Percentiles rank a stretch among this genome's conserved stretches.
These are phyloP conservation scores for Esox masquinongy DNA, from an alignment of 2,797 vertebrate genomes.

Conservation along the genomic window DNA sequence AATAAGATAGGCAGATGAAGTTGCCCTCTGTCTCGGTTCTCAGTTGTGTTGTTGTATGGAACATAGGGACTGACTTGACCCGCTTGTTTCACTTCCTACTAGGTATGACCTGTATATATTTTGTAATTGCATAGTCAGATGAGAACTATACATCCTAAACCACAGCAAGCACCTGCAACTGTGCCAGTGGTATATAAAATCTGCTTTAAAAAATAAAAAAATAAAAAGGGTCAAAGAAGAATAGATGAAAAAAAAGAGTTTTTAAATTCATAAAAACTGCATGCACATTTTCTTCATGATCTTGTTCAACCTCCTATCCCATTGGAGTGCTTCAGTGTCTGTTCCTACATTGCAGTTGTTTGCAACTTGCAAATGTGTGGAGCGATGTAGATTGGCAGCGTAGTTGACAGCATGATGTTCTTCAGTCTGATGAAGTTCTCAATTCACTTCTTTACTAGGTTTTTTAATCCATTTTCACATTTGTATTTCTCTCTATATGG, in stretches of 20 bases:
- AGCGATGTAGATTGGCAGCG: constrained; percentile 72
- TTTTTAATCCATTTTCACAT: constrained; percentile 37
- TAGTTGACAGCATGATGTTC: constrained; percentile 70
- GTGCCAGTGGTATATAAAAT: constrained; percentile 56
- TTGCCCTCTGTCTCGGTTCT: constrained; percentile 50
- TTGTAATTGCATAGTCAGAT: constrained; percentile 81
- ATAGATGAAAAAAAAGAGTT: constrained; percentile 41
- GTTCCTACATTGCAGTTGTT: constrained; percentile 63
- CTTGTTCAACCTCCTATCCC: constrained; percentile 20
- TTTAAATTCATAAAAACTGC: constrained; percentile 73
- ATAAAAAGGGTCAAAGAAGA: constrained; percentile 43
- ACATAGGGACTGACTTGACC: constrained; percentile 30
- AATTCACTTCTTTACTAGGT: constrained; percentile 50
- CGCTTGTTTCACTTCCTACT: constrained; percentile 36
- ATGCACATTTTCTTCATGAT: constrained; percentile 62
- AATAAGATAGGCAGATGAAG: neutral
- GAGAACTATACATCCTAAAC: constrained; percentile 50
- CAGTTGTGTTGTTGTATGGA: constrained; percentile 47
- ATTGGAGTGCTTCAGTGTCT: constrained; percentile 51
- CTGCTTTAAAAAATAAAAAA: constrained; percentile 56
- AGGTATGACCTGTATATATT: constrained; percentile 52
- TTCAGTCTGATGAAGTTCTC: constrained; percentile 62
- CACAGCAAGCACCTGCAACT: constrained; percentile 49
- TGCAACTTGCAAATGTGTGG: constrained; percentile 58
- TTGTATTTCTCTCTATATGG: constrained; percentile 2